Conservation (phyloP, 2,113 vertebrate species). For the Glareola pratincola region DNA sequence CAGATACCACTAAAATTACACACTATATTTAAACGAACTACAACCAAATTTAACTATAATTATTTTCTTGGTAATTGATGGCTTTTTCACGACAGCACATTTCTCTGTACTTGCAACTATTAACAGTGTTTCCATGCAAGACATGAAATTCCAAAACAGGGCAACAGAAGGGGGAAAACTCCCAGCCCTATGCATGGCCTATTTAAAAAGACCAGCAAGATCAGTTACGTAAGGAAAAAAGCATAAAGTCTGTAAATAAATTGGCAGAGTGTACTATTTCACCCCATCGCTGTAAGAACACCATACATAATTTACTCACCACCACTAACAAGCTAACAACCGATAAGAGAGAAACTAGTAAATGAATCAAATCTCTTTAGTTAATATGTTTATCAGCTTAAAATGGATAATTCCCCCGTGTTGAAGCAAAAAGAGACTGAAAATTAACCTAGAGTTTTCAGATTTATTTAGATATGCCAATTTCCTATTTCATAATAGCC, state of each 20-base stretch:
- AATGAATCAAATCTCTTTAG: neutral
- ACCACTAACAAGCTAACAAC: neutral
- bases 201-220: neutral
- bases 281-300: neutral
- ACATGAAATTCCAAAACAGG: neutral
- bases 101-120: neutral
- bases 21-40: neutral
- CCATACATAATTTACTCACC: neutral
- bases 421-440: neutral
- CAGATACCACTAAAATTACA: neutral
- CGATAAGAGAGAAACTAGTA: neutral
- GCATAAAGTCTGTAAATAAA: neutral
- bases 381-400: neutral
- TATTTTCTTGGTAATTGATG: neutral
- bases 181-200: neutral
- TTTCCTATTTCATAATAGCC: accelerated
- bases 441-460: neutral
- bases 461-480: neutral
- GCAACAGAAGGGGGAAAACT: accelerated
- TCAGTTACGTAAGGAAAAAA: neutral
- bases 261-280: accelerated
- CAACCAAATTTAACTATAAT: neutral
- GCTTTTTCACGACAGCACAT: neutral
- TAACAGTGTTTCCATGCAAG: neutral
- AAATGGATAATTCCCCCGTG: neutral